Evolutionary conservation across 2,888 invertebrate genomes (phyloP).

Genomic region (Lordiphosa fenestrarum): DNA sequence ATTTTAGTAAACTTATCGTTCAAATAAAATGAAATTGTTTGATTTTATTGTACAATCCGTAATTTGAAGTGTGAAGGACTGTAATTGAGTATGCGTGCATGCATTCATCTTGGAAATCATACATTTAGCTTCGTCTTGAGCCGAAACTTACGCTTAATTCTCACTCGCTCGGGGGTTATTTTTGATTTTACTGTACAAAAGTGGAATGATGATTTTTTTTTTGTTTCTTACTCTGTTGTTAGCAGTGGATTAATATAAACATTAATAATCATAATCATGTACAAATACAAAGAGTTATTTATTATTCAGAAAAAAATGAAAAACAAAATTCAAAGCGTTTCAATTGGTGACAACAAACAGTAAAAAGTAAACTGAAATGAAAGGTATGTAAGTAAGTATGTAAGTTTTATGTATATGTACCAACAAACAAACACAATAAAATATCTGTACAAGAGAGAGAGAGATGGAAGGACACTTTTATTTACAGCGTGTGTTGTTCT

Average conservation of each 20-base stretch:
- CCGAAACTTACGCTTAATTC: slow-evolving; percentile 35
- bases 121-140: slow-evolving; percentile 34
- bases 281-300: slow-evolving; percentile 66
- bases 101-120: slow-evolving; percentile 48
- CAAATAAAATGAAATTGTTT: too few relatives aligned
- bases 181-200: slow-evolving; percentile 56
- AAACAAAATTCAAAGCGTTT: slow-evolving; percentile 54
- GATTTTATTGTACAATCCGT: too few relatives aligned
- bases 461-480: slow-evolving; percentile 53
- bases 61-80: too few relatives aligned
- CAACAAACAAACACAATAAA: slow-evolving; percentile 68
- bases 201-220: slow-evolving; percentile 47
- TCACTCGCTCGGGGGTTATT: slow-evolving; percentile 45
- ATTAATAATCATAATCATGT: slow-evolving; percentile 69
- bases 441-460: slow-evolving; percentile 65
- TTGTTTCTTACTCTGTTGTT: slow-evolving; percentile 50
- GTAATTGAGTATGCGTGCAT: not conserved
- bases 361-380: slow-evolving; percentile 49
- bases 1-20: too few relatives aligned
- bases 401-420: slow-evolving; percentile 55
- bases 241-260: slow-evolving; percentile 70
- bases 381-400: slow-evolving; percentile 36
- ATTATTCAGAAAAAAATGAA: slow-evolving; percentile 3
- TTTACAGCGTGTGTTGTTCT: slow-evolving; percentile 57
- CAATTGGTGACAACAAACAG: slow-evolving; percentile 65